Conservation (phyloP, 30 jellyfish, hydroid and myxozoan species). For the Hydractinia symbiolongicarpus region DNA sequence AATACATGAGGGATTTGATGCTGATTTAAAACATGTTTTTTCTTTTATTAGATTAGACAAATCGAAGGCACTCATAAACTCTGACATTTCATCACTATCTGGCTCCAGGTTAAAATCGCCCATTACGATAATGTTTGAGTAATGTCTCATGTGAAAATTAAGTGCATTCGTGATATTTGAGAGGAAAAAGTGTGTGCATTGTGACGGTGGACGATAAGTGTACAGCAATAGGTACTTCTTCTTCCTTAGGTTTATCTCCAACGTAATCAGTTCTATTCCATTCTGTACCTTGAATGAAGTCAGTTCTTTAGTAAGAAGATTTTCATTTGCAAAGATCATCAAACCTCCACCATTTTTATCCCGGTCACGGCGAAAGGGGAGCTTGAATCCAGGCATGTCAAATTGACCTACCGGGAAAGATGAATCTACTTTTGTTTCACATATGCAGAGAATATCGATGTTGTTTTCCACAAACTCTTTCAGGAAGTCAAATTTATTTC, state of each 20-base stretch:
- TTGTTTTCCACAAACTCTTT: too few species aligned
- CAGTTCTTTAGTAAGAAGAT: conserved; percentile 6
- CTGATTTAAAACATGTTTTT: too few species aligned
- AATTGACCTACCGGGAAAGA: too few species aligned
- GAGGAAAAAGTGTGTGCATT: conserved; percentile 1
- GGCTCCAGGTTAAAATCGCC: background rate
- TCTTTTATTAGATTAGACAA: too few species aligned
- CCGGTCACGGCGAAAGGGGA: background rate
- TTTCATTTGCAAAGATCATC: conserved; percentile 6
- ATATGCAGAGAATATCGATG: too few species aligned
- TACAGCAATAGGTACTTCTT: conserved; percentile 5
- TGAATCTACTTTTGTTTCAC: too few species aligned
- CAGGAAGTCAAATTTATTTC: too few species aligned
- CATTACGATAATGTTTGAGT: background rate
- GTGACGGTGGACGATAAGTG: conserved; percentile 9
- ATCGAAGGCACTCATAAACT: too few species aligned
- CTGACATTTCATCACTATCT: too few species aligned
- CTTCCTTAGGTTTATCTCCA: conserved; percentile 4
- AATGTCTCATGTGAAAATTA: conserved; percentile 1
- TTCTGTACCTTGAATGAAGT: background rate
- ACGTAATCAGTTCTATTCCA: background rate
- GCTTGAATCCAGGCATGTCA: too few species aligned
- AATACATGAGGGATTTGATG: too few species aligned
- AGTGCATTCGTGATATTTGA: background rate
- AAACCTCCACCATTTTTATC: conserved; percentile 3